Evolutionary conservation across 2,888 invertebrate genomes (phyloP).

Genomic region (Zhuqinia jingwanae): DNA sequence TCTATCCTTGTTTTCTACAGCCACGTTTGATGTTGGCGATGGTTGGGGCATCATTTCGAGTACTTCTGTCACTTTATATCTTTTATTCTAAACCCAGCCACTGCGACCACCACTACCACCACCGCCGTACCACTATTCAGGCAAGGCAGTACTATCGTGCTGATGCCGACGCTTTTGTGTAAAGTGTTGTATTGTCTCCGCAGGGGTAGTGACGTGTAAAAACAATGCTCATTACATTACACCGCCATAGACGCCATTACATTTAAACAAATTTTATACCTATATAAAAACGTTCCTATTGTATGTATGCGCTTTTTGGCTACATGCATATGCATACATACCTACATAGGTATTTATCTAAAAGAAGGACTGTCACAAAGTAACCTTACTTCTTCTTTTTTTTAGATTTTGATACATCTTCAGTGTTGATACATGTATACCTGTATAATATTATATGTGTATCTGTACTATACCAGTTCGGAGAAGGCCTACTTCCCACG

Average conservation of each 20-base stretch:
- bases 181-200: slow-evolving; percentile 61
- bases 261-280: too few species aligned
- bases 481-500: slow-evolving; percentile 40
- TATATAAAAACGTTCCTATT: slow-evolving; percentile 1
- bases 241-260: slow-evolving; percentile 16
- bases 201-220: slow-evolving; percentile 64
- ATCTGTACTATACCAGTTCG: background rate
- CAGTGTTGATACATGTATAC: background rate
- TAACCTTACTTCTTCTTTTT: background rate
- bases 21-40: background rate
- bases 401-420: slow-evolving; percentile 4
- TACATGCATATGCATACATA: slow-evolving; percentile 6
- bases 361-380: background rate
- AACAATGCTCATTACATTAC: slow-evolving; percentile 65
- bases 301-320: too few species aligned
- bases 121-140: too few species aligned
- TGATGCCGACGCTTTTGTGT: slow-evolving; percentile 42
- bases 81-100: background rate
- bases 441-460: background rate
- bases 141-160: background rate
- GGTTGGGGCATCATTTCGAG: slow-evolving; percentile 25
- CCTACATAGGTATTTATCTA: background rate
- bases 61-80: background rate
- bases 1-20: too few species aligned
- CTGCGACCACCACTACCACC: too few species aligned